phyloP scores from a whole-genome alignment of 2,797 vertebrate genomes.

The Typhlichthys subterraneus region DNA sequence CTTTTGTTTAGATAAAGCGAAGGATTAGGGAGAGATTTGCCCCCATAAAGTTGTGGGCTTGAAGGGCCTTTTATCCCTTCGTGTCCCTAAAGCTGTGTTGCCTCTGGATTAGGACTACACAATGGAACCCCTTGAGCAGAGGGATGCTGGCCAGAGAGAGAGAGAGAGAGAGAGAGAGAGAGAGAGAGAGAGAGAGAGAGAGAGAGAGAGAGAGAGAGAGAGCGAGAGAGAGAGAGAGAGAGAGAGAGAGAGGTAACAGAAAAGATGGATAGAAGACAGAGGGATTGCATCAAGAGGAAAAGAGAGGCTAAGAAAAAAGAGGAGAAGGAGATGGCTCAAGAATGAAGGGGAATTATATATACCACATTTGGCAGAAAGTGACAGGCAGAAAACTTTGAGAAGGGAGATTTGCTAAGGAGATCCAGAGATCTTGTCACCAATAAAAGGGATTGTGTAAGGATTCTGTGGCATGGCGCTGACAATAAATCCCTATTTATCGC shows the following conservation, averaged over 20 bases:
- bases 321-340: conserved; percentile 42
- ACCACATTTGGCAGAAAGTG: conserved; percentile 68
- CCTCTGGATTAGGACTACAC: conserved; percentile 95
- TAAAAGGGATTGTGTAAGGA: conserved; percentile 76
- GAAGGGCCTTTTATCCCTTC: conserved; percentile 98
- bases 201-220: conserved; percentile 15
- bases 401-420: conserved; percentile 72
- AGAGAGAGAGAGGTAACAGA: conserved; percentile 12
- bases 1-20: conserved; percentile 97
- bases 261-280: conserved; percentile 39
- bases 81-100: conserved; percentile 96
- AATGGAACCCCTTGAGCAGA: conserved; percentile 95
- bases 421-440: conserved; percentile 77
- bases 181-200: conserved; percentile 45
- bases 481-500: conserved; percentile 54
- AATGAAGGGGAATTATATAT: conserved; percentile 63
- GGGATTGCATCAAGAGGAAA: conserved; percentile 22
- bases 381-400: conserved; percentile 80
- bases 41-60: conserved; percentile 96
- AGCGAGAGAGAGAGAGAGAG: conserved; percentile 27
- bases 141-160: conserved; percentile 85
- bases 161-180: conserved; percentile 31
- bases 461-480: conserved; percentile 63
- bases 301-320: conserved; percentile 51
- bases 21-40: conserved; percentile 97